A percentile compares a stretch with the other conserved stretches of the same genome.
Evolutionary conservation across 2,797 vertebrate species (phyloP).

Genomic region (Decapterus maruadsi): DNA sequence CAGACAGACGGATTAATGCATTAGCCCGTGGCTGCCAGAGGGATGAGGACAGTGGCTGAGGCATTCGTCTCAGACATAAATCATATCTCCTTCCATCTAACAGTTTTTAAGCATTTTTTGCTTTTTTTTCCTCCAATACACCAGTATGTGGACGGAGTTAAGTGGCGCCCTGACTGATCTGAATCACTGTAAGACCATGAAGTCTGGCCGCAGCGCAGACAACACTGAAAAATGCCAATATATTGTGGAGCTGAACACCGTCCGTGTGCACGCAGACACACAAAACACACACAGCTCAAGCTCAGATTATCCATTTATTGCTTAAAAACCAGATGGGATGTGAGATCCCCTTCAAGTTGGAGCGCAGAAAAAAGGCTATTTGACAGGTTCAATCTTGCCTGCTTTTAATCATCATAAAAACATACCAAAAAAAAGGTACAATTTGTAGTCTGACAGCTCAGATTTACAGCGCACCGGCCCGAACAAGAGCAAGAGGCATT

Average conservation of each 20-base stretch:
- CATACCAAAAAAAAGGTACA: too few species aligned
- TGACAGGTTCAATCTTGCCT: slow-evolving; percentile 35
- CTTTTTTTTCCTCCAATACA: slow-evolving; percentile 68
- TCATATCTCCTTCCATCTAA: slow-evolving; percentile 77
- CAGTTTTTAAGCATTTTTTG: slow-evolving; percentile 79
- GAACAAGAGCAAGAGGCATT: neutral
- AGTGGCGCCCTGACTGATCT: slow-evolving; percentile 65
- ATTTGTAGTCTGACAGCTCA: neutral
- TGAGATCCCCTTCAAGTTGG: slow-evolving; percentile 42
- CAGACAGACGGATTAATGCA: slow-evolving; percentile 70
- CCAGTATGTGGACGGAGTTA: slow-evolving; percentile 64
- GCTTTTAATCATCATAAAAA: slow-evolving; percentile 36
- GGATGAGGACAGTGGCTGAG: slow-evolving; percentile 65
- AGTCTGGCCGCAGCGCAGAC: slow-evolving; percentile 31
- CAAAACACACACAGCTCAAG: slow-evolving; percentile 6
- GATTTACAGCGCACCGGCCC: neutral
- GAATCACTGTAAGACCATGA: slow-evolving; percentile 10
- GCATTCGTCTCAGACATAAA: slow-evolving; percentile 82
- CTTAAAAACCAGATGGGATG: slow-evolving; percentile 52
- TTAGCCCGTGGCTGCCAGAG: slow-evolving; percentile 67
- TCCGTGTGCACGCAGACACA: slow-evolving; percentile 3
- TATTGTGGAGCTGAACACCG: slow-evolving; percentile 23
- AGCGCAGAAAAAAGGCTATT: slow-evolving; percentile 26
- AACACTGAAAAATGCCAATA: slow-evolving; percentile 43
- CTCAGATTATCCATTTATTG: slow-evolving; percentile 38